Base-by-base conservation (phyloP, 2,797 vertebrate species). In the Lithobates sylvaticus region DNA sequence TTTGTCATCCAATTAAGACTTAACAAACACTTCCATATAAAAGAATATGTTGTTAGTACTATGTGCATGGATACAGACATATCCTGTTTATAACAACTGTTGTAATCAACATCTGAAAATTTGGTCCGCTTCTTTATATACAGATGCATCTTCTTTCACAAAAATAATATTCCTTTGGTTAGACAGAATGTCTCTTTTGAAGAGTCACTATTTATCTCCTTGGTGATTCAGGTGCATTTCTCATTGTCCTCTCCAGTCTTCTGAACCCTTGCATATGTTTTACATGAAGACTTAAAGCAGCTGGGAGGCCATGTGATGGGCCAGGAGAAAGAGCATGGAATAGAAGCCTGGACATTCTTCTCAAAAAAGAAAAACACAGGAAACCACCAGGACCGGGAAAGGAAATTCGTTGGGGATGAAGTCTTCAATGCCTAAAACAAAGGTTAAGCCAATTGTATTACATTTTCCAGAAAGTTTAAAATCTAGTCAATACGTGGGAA, bases 381-480 rank as follows among this genome's bases (percentile, higher is more conserved):
- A 91, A 97, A 99, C 98, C 98, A 99, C 98, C 98, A 99, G 0
- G 96, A 96, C 93, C 97, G 96, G 90, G 97, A 98, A 90, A 99
- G 95, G 93, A 98, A 98, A 92, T 98, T 99, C 0, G 91, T 95
- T 92, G 97, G 96, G 0, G 97, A 96, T 3, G 97, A 97, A 64
- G 96, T 95, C 92, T 97, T 98, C 90, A 99, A 92, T 90, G 93
- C 96, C 98, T 99, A 75, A 82, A 83, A 72, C 13, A 61, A 15
- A 82, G 36, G n/a, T n/a, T 42, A 26, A 50, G 13, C 9, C 26
- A 15, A 67, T 15, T 54, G n/a, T 61, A 61, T 61, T 61, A 61
- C 54, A 61, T 23, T 7, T 61, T 61, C 5, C 21, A 7, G 21
- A n/a, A 61, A 61, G 6, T 13, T 23, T 61, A 1, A 61, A 61